Evolutionary conservation across 2,113 vertebrate species (phyloP).

Genomic region (Gymnobelideus leadbeateri): DNA sequence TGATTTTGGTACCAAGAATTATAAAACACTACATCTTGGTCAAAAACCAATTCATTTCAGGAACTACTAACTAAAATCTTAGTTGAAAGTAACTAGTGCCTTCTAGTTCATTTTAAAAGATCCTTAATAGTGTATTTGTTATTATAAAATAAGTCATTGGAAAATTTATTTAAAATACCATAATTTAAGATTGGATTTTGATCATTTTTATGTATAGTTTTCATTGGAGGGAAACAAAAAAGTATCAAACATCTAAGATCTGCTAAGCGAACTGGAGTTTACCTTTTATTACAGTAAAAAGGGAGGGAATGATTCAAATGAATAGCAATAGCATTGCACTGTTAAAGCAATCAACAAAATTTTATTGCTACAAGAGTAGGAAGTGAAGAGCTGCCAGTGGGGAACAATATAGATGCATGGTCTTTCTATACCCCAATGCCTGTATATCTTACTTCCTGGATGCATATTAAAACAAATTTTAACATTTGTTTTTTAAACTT

Average conservation of each 20-base stretch:
- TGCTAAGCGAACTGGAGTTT: neutral
- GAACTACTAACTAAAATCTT: neutral
- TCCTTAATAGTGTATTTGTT: constrained; percentile 16
- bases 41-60: neutral
- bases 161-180: constrained; percentile 39
- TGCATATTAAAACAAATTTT: no score
- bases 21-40: constrained; percentile 6
- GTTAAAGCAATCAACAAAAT: neutral
- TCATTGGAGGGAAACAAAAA: constrained; percentile 13
- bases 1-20: constrained; percentile 10
- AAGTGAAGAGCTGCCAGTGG: neutral
- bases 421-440: no score
- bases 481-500: no score
- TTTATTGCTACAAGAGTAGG: neutral
- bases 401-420: neutral
- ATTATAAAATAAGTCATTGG: constrained; percentile 15
- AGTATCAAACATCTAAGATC: neutral
- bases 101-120: neutral
- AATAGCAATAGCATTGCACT: no score
- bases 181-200: constrained; percentile 37
- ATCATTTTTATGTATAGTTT: constrained; percentile 38
- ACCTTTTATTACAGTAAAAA: neutral
- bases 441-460: no score
- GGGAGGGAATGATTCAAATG: neutral
- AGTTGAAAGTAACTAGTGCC: constrained; percentile 24